These are phyloP conservation scores for Zapornia atra DNA, from an alignment of 2,113 vertebrate species.

Conservation along the genomic window DNA sequence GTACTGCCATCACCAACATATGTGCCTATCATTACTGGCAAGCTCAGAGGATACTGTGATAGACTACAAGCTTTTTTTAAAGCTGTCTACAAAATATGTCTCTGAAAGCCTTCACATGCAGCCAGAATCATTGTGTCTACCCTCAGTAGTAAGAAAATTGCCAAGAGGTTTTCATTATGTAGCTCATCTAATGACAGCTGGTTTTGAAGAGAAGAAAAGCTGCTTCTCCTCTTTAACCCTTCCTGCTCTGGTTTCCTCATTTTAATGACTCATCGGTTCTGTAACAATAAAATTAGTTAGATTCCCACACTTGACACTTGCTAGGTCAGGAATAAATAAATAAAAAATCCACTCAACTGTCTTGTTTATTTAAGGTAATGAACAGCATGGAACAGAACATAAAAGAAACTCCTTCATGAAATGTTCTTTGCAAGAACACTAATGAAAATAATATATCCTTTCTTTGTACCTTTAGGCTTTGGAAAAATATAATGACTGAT, in stretches of 20 bases:
- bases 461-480: background rate
- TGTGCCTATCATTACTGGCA: background rate
- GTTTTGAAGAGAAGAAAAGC: background rate
- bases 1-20: background rate
- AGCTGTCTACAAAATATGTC: background rate
- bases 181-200: background rate
- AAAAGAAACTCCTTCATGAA: background rate
- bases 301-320: background rate
- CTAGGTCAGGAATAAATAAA: background rate
- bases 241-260: background rate
- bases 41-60: background rate
- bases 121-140: background rate
- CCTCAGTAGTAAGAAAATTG: background rate
- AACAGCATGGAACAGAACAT: background rate
- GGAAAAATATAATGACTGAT: background rate
- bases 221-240: background rate
- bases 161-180: background rate
- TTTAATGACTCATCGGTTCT: background rate
- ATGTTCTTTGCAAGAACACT: background rate
- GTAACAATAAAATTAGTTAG: background rate
- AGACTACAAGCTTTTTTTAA: background rate
- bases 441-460: background rate
- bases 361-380: background rate
- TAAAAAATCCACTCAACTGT: background rate
- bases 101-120: background rate